phyloP scores from a whole-genome alignment of 37 sponge, comb jelly and placozoan genomes.

The Geodia barretti region DNA sequence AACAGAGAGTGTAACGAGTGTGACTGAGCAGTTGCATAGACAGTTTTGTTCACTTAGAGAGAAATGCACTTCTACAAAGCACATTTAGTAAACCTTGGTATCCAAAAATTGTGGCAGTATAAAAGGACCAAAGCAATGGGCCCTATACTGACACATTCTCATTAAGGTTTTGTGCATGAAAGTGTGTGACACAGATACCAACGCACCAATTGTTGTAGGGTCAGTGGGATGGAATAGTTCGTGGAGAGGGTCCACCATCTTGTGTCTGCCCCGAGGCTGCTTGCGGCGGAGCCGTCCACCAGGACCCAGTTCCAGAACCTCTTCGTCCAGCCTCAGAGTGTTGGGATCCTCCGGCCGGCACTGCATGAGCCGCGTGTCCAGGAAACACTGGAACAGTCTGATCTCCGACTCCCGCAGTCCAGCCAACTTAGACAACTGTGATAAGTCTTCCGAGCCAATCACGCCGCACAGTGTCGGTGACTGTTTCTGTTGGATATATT shows the following conservation, averaged over 20 bases:
- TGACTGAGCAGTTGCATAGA: no score
- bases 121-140: not conserved
- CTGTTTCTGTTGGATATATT: no score
- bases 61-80: not conserved
- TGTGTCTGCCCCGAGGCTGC: not conserved
- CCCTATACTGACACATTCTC: no score
- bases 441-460: not conserved
- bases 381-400: constrained; percentile 60
- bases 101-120: not conserved
- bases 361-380: constrained; percentile 44
- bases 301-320: constrained; percentile 29
- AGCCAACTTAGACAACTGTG: not conserved
- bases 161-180: no score
- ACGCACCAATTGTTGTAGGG: constrained; percentile 19
- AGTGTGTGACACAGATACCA: not conserved
- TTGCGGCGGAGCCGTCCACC: constrained; percentile 26
- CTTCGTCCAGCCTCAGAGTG: constrained; percentile 45
- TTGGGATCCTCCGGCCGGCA: constrained; percentile 38
- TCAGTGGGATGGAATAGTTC: constrained; percentile 54
- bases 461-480: not conserved
- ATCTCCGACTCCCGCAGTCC: constrained; percentile 35
- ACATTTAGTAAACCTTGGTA: not conserved
- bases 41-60: not conserved
- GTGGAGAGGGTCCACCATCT: constrained; percentile 56
- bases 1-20: no score